phyloP scores from a whole-genome alignment of 23 tunicate species.

The Phallusia fumigata region DNA sequence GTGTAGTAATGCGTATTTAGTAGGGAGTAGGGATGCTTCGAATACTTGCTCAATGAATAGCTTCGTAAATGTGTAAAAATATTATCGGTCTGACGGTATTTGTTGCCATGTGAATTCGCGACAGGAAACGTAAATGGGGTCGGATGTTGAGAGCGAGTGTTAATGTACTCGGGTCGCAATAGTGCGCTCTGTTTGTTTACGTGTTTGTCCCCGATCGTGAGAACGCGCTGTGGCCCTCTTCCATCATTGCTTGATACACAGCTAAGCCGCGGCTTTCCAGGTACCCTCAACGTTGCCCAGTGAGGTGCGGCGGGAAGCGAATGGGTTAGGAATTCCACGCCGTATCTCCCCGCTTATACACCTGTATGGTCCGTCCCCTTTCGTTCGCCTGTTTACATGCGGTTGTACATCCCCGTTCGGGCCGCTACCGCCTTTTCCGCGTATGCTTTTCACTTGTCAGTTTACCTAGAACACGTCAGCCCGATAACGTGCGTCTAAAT shows the following conservation, averaged over 20 bases:
- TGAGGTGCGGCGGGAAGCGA: background rate
- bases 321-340: background rate
- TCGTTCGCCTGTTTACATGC: background rate
- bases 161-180: background rate
- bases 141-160: background rate
- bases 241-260: background rate
- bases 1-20: background rate
- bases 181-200: slow-evolving; percentile 4
- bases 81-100: background rate
- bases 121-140: background rate
- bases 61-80: background rate
- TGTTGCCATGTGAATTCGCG: background rate
- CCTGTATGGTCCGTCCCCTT: background rate
- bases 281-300: background rate
- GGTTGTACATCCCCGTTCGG: background rate
- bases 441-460: background rate
- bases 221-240: background rate
- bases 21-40: background rate
- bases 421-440: background rate
- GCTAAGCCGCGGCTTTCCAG: background rate
- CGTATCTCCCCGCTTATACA: background rate
- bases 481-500: background rate
- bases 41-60: background rate
- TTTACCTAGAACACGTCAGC: background rate
- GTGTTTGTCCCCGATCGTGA: background rate